phyloP scores from a whole-genome alignment of 2,888 invertebrate genomes.

The Drosophila antonietae region DNA sequence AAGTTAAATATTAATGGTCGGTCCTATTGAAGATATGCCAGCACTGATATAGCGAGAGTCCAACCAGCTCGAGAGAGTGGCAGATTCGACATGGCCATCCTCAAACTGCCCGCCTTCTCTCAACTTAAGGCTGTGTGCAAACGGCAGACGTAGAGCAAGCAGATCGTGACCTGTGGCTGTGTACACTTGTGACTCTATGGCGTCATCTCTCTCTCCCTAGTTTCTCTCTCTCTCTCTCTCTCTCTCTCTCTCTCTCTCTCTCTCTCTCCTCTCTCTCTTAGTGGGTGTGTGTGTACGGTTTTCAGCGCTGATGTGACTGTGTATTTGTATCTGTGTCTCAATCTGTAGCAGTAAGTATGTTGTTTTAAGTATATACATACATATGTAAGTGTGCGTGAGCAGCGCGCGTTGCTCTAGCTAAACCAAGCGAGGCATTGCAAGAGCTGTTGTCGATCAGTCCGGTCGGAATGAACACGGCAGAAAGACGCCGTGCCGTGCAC shows the following conservation, averaged over 20 bases:
- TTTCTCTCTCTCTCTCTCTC: constrained; percentile 5
- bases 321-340: constrained; percentile 15
- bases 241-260: neutral
- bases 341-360: constrained; percentile 42
- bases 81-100: constrained; percentile 55
- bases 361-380: constrained; percentile 24
- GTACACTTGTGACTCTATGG: constrained; percentile 49
- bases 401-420: constrained; percentile 65
- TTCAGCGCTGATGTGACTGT: neutral
- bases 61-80: constrained; percentile 12
- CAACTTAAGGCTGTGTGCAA: constrained; percentile 27
- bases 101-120: constrained; percentile 68
- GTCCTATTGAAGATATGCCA: constrained; percentile 6
- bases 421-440: constrained; percentile 61
- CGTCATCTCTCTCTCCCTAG: constrained; percentile 19
- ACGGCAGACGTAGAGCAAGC: constrained; percentile 16
- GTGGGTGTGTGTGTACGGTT: constrained; percentile 4
- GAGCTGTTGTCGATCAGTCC: constrained; percentile 64
- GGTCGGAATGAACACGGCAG: constrained; percentile 60
- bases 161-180: constrained; percentile 61
- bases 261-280: neutral
- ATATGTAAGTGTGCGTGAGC: constrained; percentile 35
- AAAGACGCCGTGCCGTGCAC: constrained; percentile 46
- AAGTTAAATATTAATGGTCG: neutral
- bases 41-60: constrained; percentile 19